Evolutionary conservation across 2,888 invertebrate genomes (phyloP).

Genomic region (Scelioninae gen. 2): DNA sequence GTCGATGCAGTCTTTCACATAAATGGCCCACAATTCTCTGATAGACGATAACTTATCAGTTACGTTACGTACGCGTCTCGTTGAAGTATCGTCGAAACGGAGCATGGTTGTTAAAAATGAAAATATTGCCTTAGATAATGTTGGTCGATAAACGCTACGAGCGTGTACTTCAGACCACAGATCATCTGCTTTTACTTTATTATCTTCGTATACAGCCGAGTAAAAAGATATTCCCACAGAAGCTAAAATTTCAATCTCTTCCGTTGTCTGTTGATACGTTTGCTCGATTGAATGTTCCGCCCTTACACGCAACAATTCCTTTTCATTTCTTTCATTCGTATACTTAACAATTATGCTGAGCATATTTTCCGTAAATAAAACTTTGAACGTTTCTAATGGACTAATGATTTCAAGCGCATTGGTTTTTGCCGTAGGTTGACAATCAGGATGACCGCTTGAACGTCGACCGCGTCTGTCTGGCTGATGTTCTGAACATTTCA

Average conservation of each 20-base stretch:
- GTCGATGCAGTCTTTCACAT: conserved; percentile 1
- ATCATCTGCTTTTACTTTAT: conserved; percentile 6
- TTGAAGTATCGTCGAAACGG: conserved; percentile 53
- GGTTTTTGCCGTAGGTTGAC: conserved; percentile 7
- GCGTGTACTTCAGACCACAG: conserved; percentile 14
- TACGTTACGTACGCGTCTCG: background rate
- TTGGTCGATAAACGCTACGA: conserved; percentile 35
- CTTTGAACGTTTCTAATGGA: background rate
- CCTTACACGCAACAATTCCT: background rate
- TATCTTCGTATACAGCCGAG: conserved; percentile 8
- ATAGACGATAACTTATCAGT: conserved; percentile 1
- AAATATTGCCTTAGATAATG: conserved; percentile 53
- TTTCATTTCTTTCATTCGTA: conserved; percentile 12
- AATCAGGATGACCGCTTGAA: background rate
- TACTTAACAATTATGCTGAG: conserved; percentile 12
- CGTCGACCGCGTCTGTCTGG: conserved; percentile 7
- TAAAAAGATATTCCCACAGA: conserved; percentile 8
- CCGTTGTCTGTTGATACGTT: background rate
- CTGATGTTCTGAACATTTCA: background rate
- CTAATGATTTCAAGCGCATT: background rate
- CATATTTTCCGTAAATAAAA: conserved; percentile 6
- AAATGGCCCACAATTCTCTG: conserved; percentile 1
- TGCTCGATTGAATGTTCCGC: conserved; percentile 2
- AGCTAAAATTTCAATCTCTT: conserved; percentile 8
- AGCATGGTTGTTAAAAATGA: conserved; percentile 44